Conservation (phyloP, 2,797 vertebrate species). For the Clarias pachynema region DNA sequence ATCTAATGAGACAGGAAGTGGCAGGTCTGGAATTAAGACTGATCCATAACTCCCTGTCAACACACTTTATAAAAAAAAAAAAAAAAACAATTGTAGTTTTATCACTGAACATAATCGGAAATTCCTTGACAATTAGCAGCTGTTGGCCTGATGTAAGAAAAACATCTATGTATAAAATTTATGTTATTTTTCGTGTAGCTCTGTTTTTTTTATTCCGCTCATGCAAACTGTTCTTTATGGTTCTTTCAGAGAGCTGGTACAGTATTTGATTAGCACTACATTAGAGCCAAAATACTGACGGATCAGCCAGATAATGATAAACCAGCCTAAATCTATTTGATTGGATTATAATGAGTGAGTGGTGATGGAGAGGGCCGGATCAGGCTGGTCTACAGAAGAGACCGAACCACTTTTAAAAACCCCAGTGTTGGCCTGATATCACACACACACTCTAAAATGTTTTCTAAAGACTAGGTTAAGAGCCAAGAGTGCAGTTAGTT, state of each 20-base stretch:
- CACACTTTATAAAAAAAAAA: neutral
- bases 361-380: conserved; percentile 18
- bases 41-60: conserved; percentile 22
- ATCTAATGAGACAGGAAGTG: conserved; percentile 32
- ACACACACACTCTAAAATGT: conserved; percentile 47
- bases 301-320: conserved; percentile 34
- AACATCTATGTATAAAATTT: neutral
- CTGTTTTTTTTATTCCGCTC: conserved; percentile 21
- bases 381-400: conserved; percentile 27
- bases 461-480: conserved; percentile 53
- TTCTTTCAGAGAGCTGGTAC: conserved; percentile 23
- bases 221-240: conserved; percentile 1
- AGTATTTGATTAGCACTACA: neutral
- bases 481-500: conserved; percentile 46
- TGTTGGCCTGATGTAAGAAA: neutral
- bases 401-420: conserved; percentile 38
- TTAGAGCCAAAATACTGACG: conserved; percentile 32
- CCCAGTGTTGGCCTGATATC: conserved; percentile 52
- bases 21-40: conserved; percentile 37
- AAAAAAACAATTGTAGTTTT: neutral
- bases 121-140: neutral
- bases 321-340: conserved; percentile 35
- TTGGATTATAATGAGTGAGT: conserved; percentile 49
- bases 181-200: neutral
- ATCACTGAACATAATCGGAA: neutral